Evolutionary conservation across 2,888 invertebrate genomes (phyloP), one percentile per base, ranked within the genome.

Genomic region (Pteria penguin): DNA sequence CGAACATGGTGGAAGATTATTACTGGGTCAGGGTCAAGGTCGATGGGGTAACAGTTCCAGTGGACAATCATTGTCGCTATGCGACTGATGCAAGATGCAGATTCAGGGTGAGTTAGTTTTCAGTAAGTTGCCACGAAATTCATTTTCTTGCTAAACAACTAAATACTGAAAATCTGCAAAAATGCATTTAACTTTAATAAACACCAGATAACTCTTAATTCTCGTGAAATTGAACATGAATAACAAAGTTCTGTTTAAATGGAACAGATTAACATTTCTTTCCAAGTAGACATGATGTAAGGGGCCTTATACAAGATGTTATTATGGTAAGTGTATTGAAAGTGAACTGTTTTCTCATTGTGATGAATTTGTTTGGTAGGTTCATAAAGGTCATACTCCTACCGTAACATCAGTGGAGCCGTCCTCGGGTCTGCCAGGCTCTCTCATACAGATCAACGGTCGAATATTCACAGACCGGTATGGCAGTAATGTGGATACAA

Each of bases 1-100:
- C 78, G 5, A 55, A 55, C 11, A 87, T 88, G 87, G 65, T 78
- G 0, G 82, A 77, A 52, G 87, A 82, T 32, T 68, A 79, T 29
- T 87, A 87, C 70, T 80, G 81, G 60, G 83, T 89, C 18, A 80
- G 80, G 57, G 83, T 88, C 8, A 76, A 80, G n/a, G 88, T 89
- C 4, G 87, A 88, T 75, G 88, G 88, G 14, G 73, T 65, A 5
- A 65, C 75, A 2, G 78, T 88, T 14, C 75, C 82, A 0, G 81
- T 82, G 14, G 66, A 65, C 11, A 72, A 77, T n/a, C 80, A 84
- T 24, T 89, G 89, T 75, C 74, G 78, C 1, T 66, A 76, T 5
- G 75, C 78, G 3, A 75, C 71, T 33, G 72, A 67, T 58, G 36
- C 31, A 14, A 69, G 75, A 32, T 88, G 89, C 70, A 69, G 57